Evolutionary conservation across 2,797 vertebrate genomes (phyloP).

Genomic region (Notamacropus eugenii): DNA sequence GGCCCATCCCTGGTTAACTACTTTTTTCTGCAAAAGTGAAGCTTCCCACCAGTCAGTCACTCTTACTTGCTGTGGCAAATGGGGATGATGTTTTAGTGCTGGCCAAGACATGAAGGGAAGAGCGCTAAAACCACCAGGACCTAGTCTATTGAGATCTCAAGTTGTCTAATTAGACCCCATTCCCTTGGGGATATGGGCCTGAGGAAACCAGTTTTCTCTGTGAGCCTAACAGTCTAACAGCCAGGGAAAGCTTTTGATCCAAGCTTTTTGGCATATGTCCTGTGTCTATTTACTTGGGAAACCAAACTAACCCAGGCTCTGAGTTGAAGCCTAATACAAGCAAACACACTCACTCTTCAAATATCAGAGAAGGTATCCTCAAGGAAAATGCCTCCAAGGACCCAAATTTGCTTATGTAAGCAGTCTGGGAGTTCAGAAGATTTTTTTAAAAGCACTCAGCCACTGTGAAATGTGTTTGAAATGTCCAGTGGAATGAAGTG

Average conservation of each 20-base stretch:
- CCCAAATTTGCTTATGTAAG: background rate
- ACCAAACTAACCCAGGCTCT: slow-evolving; percentile 3
- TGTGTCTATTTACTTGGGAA: slow-evolving; percentile 54
- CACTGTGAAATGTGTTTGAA: background rate
- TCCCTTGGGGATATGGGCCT: slow-evolving; percentile 8
- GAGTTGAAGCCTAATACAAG: slow-evolving; percentile 14
- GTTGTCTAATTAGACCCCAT: slow-evolving; percentile 29
- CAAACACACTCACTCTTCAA: background rate
- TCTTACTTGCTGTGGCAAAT: background rate
- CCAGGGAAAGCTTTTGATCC: slow-evolving; percentile 62
- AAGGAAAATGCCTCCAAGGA: background rate
- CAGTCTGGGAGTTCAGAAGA: background rate
- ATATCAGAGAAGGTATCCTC: background rate
- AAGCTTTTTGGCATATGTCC: slow-evolving; percentile 35
- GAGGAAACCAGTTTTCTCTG: slow-evolving; percentile 53
- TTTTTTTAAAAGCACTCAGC: background rate
- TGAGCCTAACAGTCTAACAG: slow-evolving; percentile 63
- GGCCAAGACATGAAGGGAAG: background rate
- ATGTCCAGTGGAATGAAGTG: background rate
- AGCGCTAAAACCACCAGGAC: background rate
- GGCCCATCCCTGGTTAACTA: background rate
- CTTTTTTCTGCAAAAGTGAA: background rate
- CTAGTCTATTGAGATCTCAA: background rate
- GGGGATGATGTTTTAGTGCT: accelerated
- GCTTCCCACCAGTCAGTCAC: background rate